Percentiles rank a stretch among this genome's conserved stretches.
These are phyloP conservation scores for Scelioninae gen. 1 DNA, from an alignment of 2,888 invertebrate species.

Conservation along the genomic window DNA sequence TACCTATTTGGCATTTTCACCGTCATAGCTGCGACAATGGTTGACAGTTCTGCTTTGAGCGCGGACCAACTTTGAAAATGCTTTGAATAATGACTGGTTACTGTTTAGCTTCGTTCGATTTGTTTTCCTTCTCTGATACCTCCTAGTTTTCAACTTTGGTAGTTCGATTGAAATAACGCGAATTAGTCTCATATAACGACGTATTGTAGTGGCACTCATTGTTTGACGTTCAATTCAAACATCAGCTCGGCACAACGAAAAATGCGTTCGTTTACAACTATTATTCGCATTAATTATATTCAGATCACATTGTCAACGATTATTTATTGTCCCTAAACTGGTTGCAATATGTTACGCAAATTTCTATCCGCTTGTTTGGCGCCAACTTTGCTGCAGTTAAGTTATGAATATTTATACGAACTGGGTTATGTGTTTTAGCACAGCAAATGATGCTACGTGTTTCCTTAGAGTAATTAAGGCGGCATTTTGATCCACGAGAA, in stretches of 20 bases:
- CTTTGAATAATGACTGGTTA: slow-evolving; percentile 57
- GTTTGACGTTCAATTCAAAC: slow-evolving; percentile 18
- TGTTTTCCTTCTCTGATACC: slow-evolving; percentile 35
- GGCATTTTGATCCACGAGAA: slow-evolving; percentile 36
- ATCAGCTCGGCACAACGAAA: slow-evolving; percentile 9
- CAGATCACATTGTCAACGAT: slow-evolving; percentile 23
- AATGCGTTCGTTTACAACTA: slow-evolving; percentile 1
- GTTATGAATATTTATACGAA: slow-evolving; percentile 45
- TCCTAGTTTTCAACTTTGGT: slow-evolving; percentile 43
- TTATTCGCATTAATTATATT: slow-evolving; percentile 28
- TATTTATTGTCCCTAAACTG: slow-evolving; percentile 29
- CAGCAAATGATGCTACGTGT: slow-evolving; percentile 35
- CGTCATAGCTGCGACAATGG: slow-evolving; percentile 41
- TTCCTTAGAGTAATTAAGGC: slow-evolving; percentile 41
- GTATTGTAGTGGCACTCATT: slow-evolving; percentile 21
- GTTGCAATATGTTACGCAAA: slow-evolving; percentile 40
- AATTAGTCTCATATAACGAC: slow-evolving; percentile 49
- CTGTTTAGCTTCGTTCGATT: slow-evolving; percentile 53
- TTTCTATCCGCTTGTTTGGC: slow-evolving; percentile 35
- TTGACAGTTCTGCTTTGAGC: slow-evolving; percentile 35
- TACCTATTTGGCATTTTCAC: slow-evolving; percentile 48
- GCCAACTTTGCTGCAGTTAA: slow-evolving; percentile 30
- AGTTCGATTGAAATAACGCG: slow-evolving; percentile 40
- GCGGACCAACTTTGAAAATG: slow-evolving; percentile 39
- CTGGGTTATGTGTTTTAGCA: slow-evolving; percentile 36